Evolutionary conservation across 2,888 invertebrate species (phyloP).

Genomic region (Cecidostiba fungosa): DNA sequence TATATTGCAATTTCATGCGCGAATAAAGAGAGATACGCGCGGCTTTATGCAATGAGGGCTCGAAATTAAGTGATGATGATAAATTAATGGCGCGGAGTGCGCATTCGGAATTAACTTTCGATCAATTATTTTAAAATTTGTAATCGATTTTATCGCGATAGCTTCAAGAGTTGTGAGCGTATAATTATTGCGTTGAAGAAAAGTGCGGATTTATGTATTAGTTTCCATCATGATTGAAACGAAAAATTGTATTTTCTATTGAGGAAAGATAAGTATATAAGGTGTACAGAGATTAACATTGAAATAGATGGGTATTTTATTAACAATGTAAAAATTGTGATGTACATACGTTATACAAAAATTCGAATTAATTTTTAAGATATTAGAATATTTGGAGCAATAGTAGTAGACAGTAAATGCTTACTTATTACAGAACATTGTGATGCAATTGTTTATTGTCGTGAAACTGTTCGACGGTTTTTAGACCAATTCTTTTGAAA

Average conservation of each 20-base stretch:
- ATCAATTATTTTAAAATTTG: too few relatives aligned
- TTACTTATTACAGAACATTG: not conserved
- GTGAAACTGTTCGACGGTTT: not conserved
- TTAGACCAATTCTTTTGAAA: not conserved
- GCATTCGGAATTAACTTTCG: not conserved
- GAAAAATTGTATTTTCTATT: too few relatives aligned
- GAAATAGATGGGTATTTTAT: not conserved
- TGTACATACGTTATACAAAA: not conserved
- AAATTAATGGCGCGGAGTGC: not conserved
- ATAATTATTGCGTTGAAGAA: too few relatives aligned
- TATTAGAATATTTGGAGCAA: not conserved
- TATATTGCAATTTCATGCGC: slow-evolving; percentile 15
- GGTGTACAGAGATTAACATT: not conserved
- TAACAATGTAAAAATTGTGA: slow-evolving; percentile 4
- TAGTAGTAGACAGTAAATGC: not conserved
- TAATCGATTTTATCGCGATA: too few relatives aligned
- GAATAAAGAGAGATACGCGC: slow-evolving; percentile 7
- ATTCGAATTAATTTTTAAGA: not conserved
- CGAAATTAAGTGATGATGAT: not conserved
- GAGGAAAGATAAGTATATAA: not conserved
- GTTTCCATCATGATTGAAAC: too few relatives aligned
- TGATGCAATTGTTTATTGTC: not conserved
- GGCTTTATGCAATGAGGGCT: not conserved
- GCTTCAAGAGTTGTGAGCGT: too few relatives aligned
- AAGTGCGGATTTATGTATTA: too few relatives aligned